Percentiles rank a stretch among this genome's conserved stretches.
phyloP scores from a whole-genome alignment of 2,797 vertebrate species.

The Phoebastria nigripes region DNA sequence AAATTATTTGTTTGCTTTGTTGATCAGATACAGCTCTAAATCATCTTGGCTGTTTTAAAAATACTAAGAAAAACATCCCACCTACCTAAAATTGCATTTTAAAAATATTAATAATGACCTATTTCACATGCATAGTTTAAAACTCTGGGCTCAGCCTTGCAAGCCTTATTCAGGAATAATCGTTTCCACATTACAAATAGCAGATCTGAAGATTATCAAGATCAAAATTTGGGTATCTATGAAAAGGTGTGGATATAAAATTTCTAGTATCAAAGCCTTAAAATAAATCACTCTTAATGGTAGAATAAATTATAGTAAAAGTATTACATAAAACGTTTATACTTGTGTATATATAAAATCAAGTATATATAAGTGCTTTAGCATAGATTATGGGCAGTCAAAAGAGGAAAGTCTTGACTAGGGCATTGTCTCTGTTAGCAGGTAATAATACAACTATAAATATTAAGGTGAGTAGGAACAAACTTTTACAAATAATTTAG shows the following conservation, averaged over 20 bases:
- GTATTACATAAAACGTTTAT: background rate
- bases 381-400: background rate
- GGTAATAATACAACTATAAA: background rate
- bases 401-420: background rate
- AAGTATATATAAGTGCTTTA: background rate
- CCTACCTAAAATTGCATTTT: background rate
- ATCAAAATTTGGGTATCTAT: background rate
- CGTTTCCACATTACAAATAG: background rate
- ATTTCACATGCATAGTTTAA: background rate
- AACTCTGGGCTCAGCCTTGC: background rate
- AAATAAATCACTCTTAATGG: background rate
- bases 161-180: background rate
- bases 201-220: background rate
- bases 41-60: background rate
- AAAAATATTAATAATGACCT: background rate
- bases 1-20: background rate
- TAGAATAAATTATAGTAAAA: background rate
- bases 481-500: background rate
- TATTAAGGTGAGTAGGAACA: background rate
- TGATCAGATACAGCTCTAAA: background rate
- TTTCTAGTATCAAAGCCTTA: background rate
- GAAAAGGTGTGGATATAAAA: background rate
- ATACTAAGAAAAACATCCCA: background rate
- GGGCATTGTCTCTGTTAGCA: background rate
- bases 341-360: background rate